Percentiles rank a stretch among this genome's conserved stretches.
These are phyloP conservation scores for Pangasius djambal DNA, from an alignment of 2,797 vertebrate species.

Conservation along the genomic window DNA sequence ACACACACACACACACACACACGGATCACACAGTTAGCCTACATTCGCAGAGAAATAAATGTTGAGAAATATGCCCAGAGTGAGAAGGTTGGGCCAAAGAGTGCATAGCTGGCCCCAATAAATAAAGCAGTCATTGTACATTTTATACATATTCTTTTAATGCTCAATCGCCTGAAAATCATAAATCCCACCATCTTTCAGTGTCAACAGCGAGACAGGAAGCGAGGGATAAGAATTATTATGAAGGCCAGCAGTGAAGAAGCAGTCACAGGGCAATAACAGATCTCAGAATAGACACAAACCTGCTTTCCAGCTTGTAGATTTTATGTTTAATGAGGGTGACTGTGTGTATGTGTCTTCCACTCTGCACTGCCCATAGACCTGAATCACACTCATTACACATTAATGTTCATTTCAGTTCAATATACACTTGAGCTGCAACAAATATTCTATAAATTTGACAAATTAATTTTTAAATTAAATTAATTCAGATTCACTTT, in stretches of 20 bases:
- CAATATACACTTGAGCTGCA: neutral
- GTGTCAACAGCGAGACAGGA: slow-evolving; percentile 61
- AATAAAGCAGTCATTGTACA: slow-evolving; percentile 65
- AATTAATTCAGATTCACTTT: neutral
- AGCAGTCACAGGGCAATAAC: slow-evolving; percentile 50
- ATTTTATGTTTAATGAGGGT: neutral
- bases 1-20: slow-evolving; percentile 22
- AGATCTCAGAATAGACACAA: neutral
- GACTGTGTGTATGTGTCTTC: neutral
- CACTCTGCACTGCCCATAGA: neutral
- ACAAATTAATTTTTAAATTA: neutral
- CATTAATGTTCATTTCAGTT: neutral
- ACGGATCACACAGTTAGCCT: slow-evolving; percentile 42
- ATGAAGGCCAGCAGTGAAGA: slow-evolving; percentile 52
- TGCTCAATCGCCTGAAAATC: slow-evolving; percentile 66
- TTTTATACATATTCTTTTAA: slow-evolving; percentile 71
- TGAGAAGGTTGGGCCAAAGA: slow-evolving; percentile 42
- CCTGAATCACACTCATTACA: neutral
- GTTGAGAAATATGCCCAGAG: slow-evolving; percentile 40
- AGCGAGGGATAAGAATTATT: slow-evolving; percentile 56
- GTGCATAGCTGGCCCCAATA: slow-evolving; percentile 70
- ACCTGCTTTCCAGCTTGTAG: neutral
- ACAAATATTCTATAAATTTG: neutral
- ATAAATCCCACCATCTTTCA: slow-evolving; percentile 70
- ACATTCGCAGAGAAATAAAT: slow-evolving; percentile 48